A percentile compares a stretch with the other conserved stretches of the same genome.
These are phyloP conservation scores for Zingel zingel DNA, from an alignment of 2,113 vertebrate species.

Conservation along the genomic window DNA sequence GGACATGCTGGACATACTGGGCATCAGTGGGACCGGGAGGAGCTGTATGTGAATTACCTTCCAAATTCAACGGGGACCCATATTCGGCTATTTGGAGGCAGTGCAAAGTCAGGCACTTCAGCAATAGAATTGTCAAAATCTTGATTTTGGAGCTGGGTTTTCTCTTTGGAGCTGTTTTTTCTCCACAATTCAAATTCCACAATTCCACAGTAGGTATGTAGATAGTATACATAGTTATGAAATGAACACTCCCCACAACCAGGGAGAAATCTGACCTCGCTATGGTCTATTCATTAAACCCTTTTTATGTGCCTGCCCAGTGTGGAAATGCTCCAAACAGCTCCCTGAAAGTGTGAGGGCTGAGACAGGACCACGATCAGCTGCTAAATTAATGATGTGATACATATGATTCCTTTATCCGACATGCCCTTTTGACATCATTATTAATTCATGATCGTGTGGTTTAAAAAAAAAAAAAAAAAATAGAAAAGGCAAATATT, in stretches of 20 bases:
- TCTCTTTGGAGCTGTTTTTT: no score
- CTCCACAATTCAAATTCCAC: no score
- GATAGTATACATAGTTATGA: conserved; percentile 31
- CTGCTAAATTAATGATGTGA: conserved; percentile 19
- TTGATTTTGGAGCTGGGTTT: no score
- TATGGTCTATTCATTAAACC: conserved; percentile 42
- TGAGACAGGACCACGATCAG: conserved; percentile 2
- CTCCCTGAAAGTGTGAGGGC: not conserved
- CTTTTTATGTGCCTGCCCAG: conserved; percentile 6
- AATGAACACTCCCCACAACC: conserved; percentile 62
- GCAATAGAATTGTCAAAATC: no score
- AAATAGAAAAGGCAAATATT: conserved; percentile 10
- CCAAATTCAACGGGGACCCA: no score
- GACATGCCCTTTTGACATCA: conserved; percentile 38
- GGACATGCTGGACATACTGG: no score
- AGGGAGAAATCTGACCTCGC: conserved; percentile 55
- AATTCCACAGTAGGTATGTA: no score
- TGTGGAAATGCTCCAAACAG: conserved; percentile 21
- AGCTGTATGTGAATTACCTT: no score
- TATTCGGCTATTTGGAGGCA: no score
- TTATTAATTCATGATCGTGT: conserved; percentile 20
- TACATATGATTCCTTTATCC: conserved; percentile 22
- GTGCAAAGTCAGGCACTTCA: no score
- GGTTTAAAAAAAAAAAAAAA: not conserved
- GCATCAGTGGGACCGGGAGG: no score